These are phyloP conservation scores for Sceloporus undulatus DNA, from an alignment of 2,113 vertebrate species.

Conservation along the genomic window DNA sequence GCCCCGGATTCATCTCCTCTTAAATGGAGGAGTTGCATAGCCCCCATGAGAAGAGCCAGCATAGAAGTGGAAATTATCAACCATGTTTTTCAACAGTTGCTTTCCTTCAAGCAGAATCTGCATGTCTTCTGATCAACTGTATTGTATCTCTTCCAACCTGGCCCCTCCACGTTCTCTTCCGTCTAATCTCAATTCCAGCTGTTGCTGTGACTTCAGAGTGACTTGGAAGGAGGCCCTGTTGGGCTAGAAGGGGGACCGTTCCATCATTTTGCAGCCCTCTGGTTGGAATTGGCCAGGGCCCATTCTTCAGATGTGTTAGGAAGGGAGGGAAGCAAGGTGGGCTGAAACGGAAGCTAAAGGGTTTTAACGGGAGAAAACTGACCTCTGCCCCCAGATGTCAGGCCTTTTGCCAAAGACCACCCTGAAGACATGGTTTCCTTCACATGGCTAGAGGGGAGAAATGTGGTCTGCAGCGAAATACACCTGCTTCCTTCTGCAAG, in stretches of 20 bases:
- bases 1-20: not conserved
- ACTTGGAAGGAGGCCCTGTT: not conserved
- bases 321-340: not conserved
- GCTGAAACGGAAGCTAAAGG: not conserved
- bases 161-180: not conserved
- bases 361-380: not conserved
- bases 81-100: not conserved
- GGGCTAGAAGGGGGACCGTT: not conserved
- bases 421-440: not conserved
- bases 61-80: not conserved
- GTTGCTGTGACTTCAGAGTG: not conserved
- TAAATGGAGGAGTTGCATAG: not conserved
- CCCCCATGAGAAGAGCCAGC: not conserved
- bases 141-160: constrained; percentile 56
- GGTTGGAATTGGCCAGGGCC: not conserved
- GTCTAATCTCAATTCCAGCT: constrained; percentile 46
- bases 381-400: not conserved
- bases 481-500: not conserved
- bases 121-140: constrained; percentile 32
- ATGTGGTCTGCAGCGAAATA: not conserved
- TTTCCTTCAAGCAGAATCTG: not conserved
- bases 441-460: not conserved
- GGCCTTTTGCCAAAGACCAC: constrained; percentile 1
- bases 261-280: not conserved
- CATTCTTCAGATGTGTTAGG: not conserved